Evolutionary conservation across 92 coral and sea anemone genomes (phyloP).

Genomic region (Ricordea florida): DNA sequence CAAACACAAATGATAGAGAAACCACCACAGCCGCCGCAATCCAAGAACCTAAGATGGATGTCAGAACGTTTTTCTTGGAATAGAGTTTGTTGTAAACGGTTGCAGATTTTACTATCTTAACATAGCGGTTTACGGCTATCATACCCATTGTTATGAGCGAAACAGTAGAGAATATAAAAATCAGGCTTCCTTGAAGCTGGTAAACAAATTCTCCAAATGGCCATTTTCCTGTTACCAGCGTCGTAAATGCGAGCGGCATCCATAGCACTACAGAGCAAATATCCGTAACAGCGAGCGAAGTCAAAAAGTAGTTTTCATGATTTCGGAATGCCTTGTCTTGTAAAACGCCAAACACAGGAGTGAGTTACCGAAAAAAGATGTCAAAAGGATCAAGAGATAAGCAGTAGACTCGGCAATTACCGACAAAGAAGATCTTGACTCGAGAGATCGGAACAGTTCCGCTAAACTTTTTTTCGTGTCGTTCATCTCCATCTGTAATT

Average conservation of each 20-base stretch:
- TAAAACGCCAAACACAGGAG: not conserved
- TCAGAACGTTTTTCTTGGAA: not conserved
- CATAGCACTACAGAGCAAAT: not conserved
- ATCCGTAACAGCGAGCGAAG: slow-evolving; percentile 18
- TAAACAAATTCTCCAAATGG: slow-evolving; percentile 1
- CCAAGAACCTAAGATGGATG: slow-evolving; percentile 3
- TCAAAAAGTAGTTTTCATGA: not conserved
- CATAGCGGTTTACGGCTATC: slow-evolving; percentile 16
- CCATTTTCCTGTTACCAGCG: not conserved
- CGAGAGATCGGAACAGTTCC: not conserved
- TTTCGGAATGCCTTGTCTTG: not conserved
- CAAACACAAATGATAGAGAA: not conserved
- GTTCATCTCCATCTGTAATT: not conserved
- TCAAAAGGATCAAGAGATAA: not conserved
- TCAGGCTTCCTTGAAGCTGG: slow-evolving; percentile 8
- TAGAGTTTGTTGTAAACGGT: slow-evolving; percentile 1
- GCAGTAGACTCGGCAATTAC: not conserved
- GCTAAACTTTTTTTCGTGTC: not conserved
- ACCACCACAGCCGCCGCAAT: not conserved
- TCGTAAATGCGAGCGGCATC: not conserved
- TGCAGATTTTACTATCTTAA: not conserved
- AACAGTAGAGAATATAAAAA: not conserved
- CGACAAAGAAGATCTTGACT: not conserved
- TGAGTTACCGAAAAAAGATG: not conserved
- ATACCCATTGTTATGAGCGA: not conserved